Evolutionary conservation across 2,888 invertebrate genomes (phyloP).

Genomic region (Acanthosoma haemorrhoidale): DNA sequence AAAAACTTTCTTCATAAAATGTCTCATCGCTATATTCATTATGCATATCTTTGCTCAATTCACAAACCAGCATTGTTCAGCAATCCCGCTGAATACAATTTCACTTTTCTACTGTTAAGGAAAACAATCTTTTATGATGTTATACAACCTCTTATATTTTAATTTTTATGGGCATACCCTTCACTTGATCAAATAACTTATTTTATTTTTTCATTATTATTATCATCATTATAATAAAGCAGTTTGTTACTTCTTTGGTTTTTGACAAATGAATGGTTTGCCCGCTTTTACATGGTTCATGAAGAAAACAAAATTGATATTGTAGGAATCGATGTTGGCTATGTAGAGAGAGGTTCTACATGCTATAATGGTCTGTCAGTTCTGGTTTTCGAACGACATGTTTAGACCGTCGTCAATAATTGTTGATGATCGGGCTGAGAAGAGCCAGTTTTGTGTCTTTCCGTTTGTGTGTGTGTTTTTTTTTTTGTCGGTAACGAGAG

Average conservation of each 20-base stretch:
- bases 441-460: slow-evolving; percentile 29
- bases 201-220: neutral
- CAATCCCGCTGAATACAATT: too few species aligned
- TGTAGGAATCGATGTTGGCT: neutral
- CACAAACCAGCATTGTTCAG: too few species aligned
- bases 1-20: too few species aligned
- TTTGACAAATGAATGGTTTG: slow-evolving; percentile 5
- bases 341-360: neutral
- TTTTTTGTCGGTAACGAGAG: slow-evolving; percentile 39
- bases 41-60: too few species aligned
- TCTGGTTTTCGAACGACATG: neutral
- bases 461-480: slow-evolving; percentile 41
- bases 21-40: too few species aligned
- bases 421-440: slow-evolving; percentile 31
- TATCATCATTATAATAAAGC: too few species aligned
- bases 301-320: neutral
- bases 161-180: neutral
- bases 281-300: neutral
- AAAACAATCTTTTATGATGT: neutral
- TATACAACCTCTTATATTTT: neutral
- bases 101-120: too few species aligned
- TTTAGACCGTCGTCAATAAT: neutral
- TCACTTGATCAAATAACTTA: neutral
- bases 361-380: neutral
- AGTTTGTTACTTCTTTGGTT: neutral